Percentiles rank a stretch among this genome's conserved stretches.
phyloP scores from a whole-genome alignment of 1,140 invertebrate genomes.

The Leptopilina boulardi region DNA sequence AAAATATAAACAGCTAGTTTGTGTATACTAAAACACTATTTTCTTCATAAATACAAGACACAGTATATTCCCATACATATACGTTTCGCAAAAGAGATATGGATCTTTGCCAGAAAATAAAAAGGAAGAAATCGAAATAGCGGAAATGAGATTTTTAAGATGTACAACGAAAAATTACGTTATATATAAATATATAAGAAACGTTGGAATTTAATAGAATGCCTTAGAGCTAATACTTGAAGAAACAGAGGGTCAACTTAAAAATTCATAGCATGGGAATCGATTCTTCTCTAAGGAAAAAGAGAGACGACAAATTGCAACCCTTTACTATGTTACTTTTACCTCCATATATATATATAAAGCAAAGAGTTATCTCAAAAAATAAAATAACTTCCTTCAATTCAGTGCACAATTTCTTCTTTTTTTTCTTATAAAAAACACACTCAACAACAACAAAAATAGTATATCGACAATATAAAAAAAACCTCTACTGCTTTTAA shows the following conservation, averaged over 20 bases:
- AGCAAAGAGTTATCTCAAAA: neutral
- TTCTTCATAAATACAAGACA: constrained; percentile 15
- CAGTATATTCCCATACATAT: neutral
- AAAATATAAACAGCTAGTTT: constrained; percentile 6
- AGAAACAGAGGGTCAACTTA: constrained; percentile 6
- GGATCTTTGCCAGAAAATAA: neutral
- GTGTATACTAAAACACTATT: neutral
- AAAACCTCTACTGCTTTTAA: no score
- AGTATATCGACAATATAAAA: no score
- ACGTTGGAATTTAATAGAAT: neutral
- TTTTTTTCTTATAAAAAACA: no score
- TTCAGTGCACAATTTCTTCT: neutral
- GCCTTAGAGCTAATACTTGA: neutral
- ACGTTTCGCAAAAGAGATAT: neutral
- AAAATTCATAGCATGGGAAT: constrained; percentile 24
- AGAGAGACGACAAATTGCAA: neutral
- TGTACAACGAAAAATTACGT: constrained; percentile 11
- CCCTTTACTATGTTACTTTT: neutral
- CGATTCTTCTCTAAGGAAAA: constrained; percentile 4
- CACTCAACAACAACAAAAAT: no score
- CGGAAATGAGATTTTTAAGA: constrained; percentile 33
- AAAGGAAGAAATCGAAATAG: neutral
- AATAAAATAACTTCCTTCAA: neutral
- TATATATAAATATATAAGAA: no score
- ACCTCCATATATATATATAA: no score